Conservation (phyloP, 2,888 invertebrate genomes). For the Apodemia zela region DNA sequence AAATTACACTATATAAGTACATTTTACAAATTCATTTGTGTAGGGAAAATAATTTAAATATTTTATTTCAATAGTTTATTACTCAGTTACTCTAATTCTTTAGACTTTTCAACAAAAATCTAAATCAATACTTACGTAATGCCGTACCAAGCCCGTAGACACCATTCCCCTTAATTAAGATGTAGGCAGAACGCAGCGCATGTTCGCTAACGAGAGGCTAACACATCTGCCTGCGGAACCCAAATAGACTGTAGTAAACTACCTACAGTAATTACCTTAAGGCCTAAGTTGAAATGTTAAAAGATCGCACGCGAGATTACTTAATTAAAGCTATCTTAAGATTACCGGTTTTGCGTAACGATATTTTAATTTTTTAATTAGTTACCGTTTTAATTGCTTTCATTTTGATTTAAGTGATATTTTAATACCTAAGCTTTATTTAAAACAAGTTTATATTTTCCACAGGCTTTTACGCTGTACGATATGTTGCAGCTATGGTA, state of each 20-base stretch:
- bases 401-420: background rate
- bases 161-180: slow-evolving; percentile 61
- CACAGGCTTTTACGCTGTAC: background rate
- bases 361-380: slow-evolving; percentile 9
- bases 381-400: slow-evolving; percentile 7
- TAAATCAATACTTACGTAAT: slow-evolving; percentile 27
- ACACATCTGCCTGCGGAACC: slow-evolving; percentile 51
- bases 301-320: slow-evolving; percentile 2
- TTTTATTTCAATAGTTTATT: background rate
- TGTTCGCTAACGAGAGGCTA: slow-evolving; percentile 71
- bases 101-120: background rate
- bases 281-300: slow-evolving; percentile 13
- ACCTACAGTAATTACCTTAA: slow-evolving; percentile 10
- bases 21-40: too few relatives aligned
- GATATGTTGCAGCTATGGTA: background rate
- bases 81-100: background rate
- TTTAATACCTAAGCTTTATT: background rate
- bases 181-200: slow-evolving; percentile 67
- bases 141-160: slow-evolving; percentile 26
- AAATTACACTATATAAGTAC: too few relatives aligned
- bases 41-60: too few relatives aligned
- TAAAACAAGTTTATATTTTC: background rate
- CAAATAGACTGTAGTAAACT: slow-evolving; percentile 14
- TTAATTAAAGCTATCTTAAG: background rate
- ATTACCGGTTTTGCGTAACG: background rate